These are phyloP conservation scores for Danaus melanippus DNA, from an alignment of 1,140 invertebrate genomes.

Conservation along the genomic window DNA sequence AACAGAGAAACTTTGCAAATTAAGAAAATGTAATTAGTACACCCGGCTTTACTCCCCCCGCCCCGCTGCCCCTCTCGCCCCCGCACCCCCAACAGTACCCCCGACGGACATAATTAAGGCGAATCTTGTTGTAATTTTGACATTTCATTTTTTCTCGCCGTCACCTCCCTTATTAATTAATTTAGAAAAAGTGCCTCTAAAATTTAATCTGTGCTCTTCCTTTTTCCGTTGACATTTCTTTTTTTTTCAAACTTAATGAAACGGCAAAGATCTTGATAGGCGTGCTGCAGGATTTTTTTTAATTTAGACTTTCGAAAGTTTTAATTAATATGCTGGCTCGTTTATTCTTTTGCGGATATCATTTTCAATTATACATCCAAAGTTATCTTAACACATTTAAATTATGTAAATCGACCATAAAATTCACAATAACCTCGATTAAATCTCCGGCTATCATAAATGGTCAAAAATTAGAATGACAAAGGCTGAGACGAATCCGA, in stretches of 20 bases:
- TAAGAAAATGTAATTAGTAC: constrained; percentile 68
- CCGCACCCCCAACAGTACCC: constrained; percentile 17
- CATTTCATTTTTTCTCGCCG: constrained; percentile 62
- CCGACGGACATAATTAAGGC: constrained; percentile 60
- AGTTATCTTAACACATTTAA: too few relatives aligned
- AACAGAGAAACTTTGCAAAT: constrained; percentile 58
- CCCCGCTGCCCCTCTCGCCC: constrained; percentile 4
- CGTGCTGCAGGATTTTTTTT: constrained; percentile 16
- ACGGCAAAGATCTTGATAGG: constrained; percentile 56
- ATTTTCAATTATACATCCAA: too few relatives aligned
- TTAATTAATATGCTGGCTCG: constrained; percentile 12
- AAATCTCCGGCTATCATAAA: background rate
- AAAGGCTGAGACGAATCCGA: constrained; percentile 14
- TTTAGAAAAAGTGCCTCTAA: constrained; percentile 56
- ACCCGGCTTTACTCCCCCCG: constrained; percentile 5
- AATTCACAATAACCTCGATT: constrained; percentile 2
- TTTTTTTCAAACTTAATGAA: constrained; percentile 48
- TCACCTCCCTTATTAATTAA: constrained; percentile 63
- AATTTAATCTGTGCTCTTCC: constrained; percentile 60
- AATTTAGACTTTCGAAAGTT: constrained; percentile 13
- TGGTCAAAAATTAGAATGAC: constrained; percentile 6
- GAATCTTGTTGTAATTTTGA: constrained; percentile 69
- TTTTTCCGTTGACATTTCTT: constrained; percentile 47
- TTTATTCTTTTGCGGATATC: constrained; percentile 3
- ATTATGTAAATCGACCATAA: background rate